Evolutionary conservation across 2,888 invertebrate species (phyloP).

Genomic region (Eudasyphora cyanicolor): DNA sequence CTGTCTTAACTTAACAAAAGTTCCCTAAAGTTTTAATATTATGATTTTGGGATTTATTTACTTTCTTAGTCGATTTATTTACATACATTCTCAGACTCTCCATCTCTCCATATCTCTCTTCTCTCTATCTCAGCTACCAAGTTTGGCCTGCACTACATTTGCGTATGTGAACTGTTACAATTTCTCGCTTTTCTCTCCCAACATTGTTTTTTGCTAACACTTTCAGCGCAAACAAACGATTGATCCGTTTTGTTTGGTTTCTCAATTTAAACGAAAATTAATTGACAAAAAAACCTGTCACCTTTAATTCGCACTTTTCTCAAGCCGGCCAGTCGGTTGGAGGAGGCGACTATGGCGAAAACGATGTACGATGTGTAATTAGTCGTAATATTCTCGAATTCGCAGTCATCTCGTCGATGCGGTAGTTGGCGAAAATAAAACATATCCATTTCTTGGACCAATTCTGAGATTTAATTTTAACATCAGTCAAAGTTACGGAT

Average conservation of each 20-base stretch:
- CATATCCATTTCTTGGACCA: neutral
- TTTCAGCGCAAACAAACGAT: too few species aligned
- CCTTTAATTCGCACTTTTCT: slow-evolving; percentile 27
- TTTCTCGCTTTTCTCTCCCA: neutral
- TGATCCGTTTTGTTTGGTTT: neutral
- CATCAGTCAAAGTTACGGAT: slow-evolving; percentile 9
- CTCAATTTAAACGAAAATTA: slow-evolving; percentile 18
- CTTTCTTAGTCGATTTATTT: too few species aligned
- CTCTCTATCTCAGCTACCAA: too few species aligned
- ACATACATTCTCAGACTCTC: too few species aligned
- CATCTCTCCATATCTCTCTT: too few species aligned
- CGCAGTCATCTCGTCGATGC: neutral
- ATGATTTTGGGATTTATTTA: too few species aligned
- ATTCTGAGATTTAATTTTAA: slow-evolving; percentile 50
- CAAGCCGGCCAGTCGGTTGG: neutral
- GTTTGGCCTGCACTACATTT: too few species aligned
- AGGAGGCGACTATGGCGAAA: neutral
- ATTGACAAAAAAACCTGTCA: neutral
- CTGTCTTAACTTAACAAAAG: too few species aligned
- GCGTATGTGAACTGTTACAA: too few species aligned
- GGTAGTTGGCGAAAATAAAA: neutral
- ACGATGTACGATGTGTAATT: slow-evolving; percentile 6
- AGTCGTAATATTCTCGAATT: neutral
- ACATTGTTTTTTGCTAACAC: slow-evolving; percentile 4
- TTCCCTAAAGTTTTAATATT: too few species aligned